Base-by-base conservation (phyloP, 1,140 invertebrate genomes). In the Telenomus remus region DNA sequence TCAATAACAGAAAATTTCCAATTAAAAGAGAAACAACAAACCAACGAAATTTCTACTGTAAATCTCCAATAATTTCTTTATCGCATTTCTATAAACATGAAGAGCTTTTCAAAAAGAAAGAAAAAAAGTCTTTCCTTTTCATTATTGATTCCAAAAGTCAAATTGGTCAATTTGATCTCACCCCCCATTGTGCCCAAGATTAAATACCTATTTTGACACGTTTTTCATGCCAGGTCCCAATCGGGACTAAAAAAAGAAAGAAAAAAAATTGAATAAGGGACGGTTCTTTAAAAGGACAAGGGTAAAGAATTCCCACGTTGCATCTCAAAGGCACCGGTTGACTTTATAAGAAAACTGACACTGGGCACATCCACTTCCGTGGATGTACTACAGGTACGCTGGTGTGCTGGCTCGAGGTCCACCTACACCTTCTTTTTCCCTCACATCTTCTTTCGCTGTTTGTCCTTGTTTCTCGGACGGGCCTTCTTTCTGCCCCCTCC, bases 381-480 rank as follows among this genome's bases (percentile, higher is more conserved):
- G 42, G 68, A 37, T 46, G 19, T 66, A 14, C 43, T 12, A 13
- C n/a, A 64, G 61, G 66, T 71, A 66, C 50, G 55, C 44, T 50
- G 43, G 61, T 68, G 66, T 60, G 57, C 37, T 27, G 10, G 19
- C 19, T 27, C 64, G 42, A 14, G 49, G 56, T 61, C 75, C 75
- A 73, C 75, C 75, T 73, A 70, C 60, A 49, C 69, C 50, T 69
- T 78, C 75, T 69, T 73, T 27, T 65, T 76, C 73, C 65, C 16
- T 39, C 35, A 39, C 59, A 14, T 76, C 72, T 65, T 76, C 65
- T 60, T 53, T 48, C 42, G 13, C 54, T 3, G 27, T 47, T 13
- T 56, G 59, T 77, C 75, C 59, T 77, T 61, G 42, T 72, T 64
- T 44, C 27, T 48, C 35, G 59, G 48, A 72, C 75, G 64, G 55